Evolutionary conservation across 1,140 invertebrate species (phyloP).

Genomic region (Apis florea): DNA sequence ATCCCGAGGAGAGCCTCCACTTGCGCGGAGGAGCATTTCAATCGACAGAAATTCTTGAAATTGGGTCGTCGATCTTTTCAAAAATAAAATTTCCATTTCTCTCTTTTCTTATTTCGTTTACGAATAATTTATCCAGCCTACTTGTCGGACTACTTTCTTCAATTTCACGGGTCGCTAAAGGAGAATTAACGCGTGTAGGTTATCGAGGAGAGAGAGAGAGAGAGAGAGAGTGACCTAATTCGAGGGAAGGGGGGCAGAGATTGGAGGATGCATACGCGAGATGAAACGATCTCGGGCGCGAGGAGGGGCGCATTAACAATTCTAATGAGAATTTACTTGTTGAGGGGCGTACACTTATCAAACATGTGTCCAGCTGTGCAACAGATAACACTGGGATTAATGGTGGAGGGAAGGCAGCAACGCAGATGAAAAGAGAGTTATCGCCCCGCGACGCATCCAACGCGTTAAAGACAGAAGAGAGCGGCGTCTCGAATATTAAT

Average conservation of each 20-base stretch:
- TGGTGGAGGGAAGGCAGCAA: neutral
- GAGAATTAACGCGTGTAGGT: too few relatives aligned
- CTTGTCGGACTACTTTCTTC: too few relatives aligned
- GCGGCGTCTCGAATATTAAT: constrained; percentile 36
- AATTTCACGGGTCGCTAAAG: too few relatives aligned
- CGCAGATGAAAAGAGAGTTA: neutral
- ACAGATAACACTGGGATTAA: constrained; percentile 23
- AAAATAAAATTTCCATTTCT: too few relatives aligned
- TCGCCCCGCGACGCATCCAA: neutral
- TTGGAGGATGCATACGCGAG: neutral
- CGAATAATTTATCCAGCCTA: too few relatives aligned
- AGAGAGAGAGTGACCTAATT: neutral
- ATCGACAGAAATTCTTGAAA: too few relatives aligned
- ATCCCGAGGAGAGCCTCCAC: too few relatives aligned
- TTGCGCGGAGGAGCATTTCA: too few relatives aligned
- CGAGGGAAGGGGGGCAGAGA: neutral
- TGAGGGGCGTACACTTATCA: neutral
- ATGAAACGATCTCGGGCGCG: neutral
- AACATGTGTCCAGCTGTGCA: constrained; percentile 13
- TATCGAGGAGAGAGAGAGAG: neutral
- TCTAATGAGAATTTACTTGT: constrained; percentile 26
- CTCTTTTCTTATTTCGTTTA: too few relatives aligned
- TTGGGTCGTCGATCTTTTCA: too few relatives aligned
- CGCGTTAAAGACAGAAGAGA: constrained; percentile 36
- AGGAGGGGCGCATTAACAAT: neutral